Evolutionary conservation across 2,113 vertebrate genomes (phyloP), one percentile per base, ranked within the genome.

Genomic region (Egretta garzetta): DNA sequence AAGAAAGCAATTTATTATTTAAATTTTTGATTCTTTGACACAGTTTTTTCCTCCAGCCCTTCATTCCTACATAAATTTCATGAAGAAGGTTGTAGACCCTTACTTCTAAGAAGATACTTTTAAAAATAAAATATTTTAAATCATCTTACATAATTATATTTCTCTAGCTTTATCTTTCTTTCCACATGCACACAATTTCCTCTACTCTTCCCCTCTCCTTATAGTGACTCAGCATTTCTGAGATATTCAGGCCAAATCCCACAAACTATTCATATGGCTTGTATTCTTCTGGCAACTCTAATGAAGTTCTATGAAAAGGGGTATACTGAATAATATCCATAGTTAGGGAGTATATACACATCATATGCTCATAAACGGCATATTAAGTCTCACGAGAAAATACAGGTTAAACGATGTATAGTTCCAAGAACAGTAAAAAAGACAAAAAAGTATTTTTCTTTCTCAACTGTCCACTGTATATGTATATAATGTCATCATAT

Each of bases 221-320:
- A 70, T 0, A 81, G 81, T 97, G 96, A 97, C 88, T 97, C 96
- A 96, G 95, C 96, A 96, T 58, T 93, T 95, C 58, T 56, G 62
- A 82, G 49, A 22, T 58, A 73, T 66, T 79, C 80, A 75, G 62
- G 68, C 52, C 68, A 63, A 85, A 84, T 62, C 20, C 63, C 60
- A 94, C 27, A 60, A 74, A 72, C 43, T 73, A 58, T 22, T 53
- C 28, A 68, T 18, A 49, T 14, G 14, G 52, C 8, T 64, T 74
- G 26, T 17, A 68, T 56, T 89, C 47, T 74, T 86, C 60, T 90
- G 43, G 60, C 10, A 16, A 41, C 43, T 33, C 19, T 1, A 91
- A 39, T 30, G 4, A 94, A 88, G 18, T 60, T 52, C 58, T 62
- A 88, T 11, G 70, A 50, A 95, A 85, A 91, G 27, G 15, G n/a